Conservation (phyloP, 35 echinoderm and acorn worm genomes). For the Apostichopus japonicus region DNA sequence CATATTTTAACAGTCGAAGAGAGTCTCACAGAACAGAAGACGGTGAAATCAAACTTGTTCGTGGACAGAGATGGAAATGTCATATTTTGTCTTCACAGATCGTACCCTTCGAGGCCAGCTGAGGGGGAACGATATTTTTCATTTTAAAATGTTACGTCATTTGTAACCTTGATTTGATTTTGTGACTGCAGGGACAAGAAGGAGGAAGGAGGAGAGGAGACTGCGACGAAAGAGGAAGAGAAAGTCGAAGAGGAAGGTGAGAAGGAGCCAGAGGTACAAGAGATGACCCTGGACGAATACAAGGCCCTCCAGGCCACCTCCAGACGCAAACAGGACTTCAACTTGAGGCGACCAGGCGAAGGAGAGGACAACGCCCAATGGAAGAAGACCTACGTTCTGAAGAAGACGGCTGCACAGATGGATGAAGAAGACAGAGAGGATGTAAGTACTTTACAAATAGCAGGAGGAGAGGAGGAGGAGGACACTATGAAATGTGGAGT, state of each 20-base stretch:
- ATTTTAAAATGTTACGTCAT: no score
- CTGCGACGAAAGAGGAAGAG: conserved; percentile 63
- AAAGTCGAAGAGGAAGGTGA: conserved; percentile 65
- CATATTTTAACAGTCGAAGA: no score
- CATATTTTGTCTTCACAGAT: no score
- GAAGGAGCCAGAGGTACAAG: conserved; percentile 71
- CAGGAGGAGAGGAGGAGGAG: no score
- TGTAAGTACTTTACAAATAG: neutral
- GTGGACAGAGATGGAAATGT: no score
- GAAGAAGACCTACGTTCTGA: conserved; percentile 78
- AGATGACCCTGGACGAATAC: conserved; percentile 99
- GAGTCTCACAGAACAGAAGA: no score
- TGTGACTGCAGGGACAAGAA: conserved; percentile 19
- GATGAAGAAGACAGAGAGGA: conserved; percentile 41
- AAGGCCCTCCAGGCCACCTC: conserved; percentile 73
- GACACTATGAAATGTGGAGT: no score
- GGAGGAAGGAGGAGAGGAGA: conserved; percentile 38
- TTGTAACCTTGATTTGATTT: no score
- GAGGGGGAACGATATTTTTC: no score
- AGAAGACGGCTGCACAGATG: conserved; percentile 62
- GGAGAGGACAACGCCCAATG: conserved; percentile 90
- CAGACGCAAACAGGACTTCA: conserved; percentile 77
- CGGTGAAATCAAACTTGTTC: no score
- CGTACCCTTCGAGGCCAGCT: no score
- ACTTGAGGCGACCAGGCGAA: conserved; percentile 85